phyloP scores from a whole-genome alignment of 2,797 vertebrate species.

The Australoheros facetus region DNA sequence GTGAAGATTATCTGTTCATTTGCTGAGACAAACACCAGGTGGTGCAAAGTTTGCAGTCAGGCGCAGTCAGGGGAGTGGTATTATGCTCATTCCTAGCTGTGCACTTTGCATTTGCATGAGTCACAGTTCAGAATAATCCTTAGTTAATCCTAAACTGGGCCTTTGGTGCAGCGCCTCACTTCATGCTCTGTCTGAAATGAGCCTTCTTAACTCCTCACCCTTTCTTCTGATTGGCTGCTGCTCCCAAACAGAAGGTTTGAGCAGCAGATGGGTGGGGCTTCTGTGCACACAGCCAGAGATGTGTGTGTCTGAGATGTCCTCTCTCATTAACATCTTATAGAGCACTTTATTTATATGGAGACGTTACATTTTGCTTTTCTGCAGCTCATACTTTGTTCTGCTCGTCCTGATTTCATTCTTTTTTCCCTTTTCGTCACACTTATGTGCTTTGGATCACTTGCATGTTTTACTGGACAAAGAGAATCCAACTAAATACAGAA shows the following conservation, averaged over 20 bases:
- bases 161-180: background rate
- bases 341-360: background rate
- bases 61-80: background rate
- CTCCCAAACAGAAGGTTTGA: background rate
- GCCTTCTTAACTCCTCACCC: accelerated
- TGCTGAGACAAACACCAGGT: background rate
- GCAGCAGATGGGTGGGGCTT: background rate
- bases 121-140: background rate
- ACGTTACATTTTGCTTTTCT: background rate
- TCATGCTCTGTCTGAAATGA: background rate
- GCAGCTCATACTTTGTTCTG: background rate
- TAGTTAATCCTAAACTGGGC: background rate
- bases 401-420: too few species aligned
- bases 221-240: background rate
- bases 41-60: background rate
- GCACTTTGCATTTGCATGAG: background rate
- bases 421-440: too few species aligned
- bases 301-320: background rate
- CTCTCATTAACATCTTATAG: background rate
- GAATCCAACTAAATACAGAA: too few species aligned
- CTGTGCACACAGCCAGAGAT: background rate
- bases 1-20: background rate
- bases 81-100: too few species aligned
- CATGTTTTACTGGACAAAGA: too few species aligned
- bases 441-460: too few species aligned